Conservation (phyloP, 2,888 invertebrate species). For the Exephanes ischioxanthus region DNA sequence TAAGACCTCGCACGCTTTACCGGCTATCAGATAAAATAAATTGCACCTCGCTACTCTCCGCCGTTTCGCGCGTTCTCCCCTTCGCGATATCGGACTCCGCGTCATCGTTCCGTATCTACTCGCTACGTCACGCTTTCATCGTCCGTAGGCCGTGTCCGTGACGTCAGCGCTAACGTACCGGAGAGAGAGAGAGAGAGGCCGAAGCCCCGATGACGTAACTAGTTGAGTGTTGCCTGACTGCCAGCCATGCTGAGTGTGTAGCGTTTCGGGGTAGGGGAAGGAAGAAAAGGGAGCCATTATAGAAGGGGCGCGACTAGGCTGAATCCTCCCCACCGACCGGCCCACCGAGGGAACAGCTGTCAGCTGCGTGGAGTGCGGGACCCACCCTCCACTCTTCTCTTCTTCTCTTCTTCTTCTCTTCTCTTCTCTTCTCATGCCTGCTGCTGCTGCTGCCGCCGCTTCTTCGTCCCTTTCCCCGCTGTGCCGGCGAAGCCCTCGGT, state of each 20-base stretch:
- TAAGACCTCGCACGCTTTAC: constrained; percentile 1
- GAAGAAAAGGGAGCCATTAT: constrained; percentile 85
- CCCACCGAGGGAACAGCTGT: constrained; percentile 85
- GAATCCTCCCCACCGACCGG: constrained; percentile 85
- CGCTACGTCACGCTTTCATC: constrained; percentile 26
- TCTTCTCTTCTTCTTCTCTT: constrained; percentile 42
- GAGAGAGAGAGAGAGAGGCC: constrained; percentile 43
- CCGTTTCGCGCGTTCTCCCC: not conserved
- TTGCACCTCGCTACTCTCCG: not conserved
- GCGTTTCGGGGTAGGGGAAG: constrained; percentile 80
- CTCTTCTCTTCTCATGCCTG: constrained; percentile 51
- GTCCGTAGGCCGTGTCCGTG: constrained; percentile 17
- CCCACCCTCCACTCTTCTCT: constrained; percentile 74
- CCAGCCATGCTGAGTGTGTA: constrained; percentile 82
- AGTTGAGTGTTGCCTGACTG: constrained; percentile 62
- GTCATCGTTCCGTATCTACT: constrained; percentile 30
- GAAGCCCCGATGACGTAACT: constrained; percentile 68
- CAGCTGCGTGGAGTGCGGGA: constrained; percentile 82
- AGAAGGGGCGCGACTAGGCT: constrained; percentile 85
- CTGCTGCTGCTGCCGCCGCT: constrained; percentile 40
- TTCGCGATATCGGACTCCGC: not conserved
- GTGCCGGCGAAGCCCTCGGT: constrained; percentile 65
- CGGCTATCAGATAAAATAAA: constrained; percentile 3
- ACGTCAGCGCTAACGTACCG: constrained; percentile 62
- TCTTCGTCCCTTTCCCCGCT: constrained; percentile 63